These are phyloP conservation scores for Cuculus canorus DNA, from an alignment of 2,797 vertebrate species.

Conservation along the genomic window DNA sequence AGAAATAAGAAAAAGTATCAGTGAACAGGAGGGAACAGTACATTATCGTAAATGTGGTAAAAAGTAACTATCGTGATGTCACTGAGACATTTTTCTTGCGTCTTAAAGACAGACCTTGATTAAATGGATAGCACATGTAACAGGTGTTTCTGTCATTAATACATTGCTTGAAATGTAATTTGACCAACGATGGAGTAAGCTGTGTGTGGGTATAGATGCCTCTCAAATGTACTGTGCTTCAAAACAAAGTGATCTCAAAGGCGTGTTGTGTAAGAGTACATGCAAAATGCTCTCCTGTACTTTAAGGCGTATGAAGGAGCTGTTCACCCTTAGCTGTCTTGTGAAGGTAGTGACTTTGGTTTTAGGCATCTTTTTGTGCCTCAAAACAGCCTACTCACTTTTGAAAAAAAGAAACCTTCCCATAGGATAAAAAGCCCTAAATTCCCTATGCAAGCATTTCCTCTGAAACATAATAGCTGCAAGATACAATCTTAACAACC, in stretches of 20 bases:
- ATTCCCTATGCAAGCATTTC: conserved; percentile 21
- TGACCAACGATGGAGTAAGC: neutral
- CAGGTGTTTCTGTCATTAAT: neutral
- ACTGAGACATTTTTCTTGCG: neutral
- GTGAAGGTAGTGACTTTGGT: neutral
- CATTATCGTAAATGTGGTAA: neutral
- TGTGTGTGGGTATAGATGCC: neutral
- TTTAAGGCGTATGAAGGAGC: neutral
- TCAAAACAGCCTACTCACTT: neutral
- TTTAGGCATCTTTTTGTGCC: neutral
- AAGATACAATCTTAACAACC: conserved; percentile 39
- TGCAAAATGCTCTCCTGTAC: neutral
- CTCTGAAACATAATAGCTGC: conserved; percentile 17
- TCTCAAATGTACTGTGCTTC: neutral
- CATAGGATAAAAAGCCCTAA: neutral
- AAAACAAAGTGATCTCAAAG: neutral
- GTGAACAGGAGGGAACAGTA: neutral
- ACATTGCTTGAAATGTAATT: neutral
- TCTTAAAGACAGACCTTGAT: neutral
- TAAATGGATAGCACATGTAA: neutral
- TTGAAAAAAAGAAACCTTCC: neutral
- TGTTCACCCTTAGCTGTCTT: neutral
- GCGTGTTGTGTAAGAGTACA: neutral
- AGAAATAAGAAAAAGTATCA: neutral
- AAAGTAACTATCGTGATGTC: neutral